Conservation (phyloP, 2,888 invertebrate species). For the Aleiodes leptofemur region DNA sequence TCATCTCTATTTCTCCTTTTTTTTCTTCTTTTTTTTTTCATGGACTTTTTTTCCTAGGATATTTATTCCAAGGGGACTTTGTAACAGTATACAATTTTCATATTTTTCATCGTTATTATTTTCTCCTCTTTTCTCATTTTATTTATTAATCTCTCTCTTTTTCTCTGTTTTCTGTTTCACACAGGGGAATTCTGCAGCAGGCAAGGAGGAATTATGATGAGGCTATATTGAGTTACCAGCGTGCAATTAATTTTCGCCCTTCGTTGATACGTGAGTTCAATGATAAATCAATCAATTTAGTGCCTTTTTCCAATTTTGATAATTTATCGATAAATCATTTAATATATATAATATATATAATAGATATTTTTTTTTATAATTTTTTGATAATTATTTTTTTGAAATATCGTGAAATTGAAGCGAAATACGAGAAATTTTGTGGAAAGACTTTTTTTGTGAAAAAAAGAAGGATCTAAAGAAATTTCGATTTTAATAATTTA, state of each 20-base stretch:
- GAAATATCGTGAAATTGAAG: too few species aligned
- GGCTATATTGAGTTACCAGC: constrained; percentile 92
- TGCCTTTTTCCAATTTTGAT: background rate
- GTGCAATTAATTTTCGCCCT: constrained; percentile 94
- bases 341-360: too few species aligned
- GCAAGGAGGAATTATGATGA: constrained; percentile 91
- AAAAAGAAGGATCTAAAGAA: too few species aligned
- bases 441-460: too few species aligned
- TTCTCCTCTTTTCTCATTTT: constrained; percentile 18
- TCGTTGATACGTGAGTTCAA: constrained; percentile 90
- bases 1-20: background rate
- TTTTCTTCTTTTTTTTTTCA: too few species aligned
- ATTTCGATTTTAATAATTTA: too few species aligned
- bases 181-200: constrained; percentile 92
- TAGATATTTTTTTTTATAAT: too few species aligned
- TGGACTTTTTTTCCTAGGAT: background rate
- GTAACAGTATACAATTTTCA: constrained; percentile 26
- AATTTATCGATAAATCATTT: too few species aligned
- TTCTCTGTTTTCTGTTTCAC: background rate
- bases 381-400: too few species aligned
- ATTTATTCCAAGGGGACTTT: constrained; percentile 14
- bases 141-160: constrained; percentile 1
- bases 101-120: constrained; percentile 1
- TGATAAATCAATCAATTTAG: background rate
- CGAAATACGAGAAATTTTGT: too few species aligned